Evolutionary conservation across 2,113 vertebrate genomes (phyloP).

Genomic region (Lonchura striata): DNA sequence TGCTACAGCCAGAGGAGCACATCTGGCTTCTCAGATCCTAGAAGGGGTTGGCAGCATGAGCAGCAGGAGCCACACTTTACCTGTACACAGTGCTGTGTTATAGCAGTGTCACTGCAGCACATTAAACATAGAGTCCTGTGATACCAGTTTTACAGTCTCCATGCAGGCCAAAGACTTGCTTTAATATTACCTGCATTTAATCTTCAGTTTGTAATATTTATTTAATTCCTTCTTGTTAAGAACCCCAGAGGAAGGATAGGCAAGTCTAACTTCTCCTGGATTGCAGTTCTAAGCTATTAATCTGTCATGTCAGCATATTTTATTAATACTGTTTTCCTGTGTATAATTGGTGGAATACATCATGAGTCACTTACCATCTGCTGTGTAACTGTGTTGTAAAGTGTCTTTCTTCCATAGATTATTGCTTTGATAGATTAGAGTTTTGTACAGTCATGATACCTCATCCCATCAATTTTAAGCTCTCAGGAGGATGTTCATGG

Average conservation of each 20-base stretch:
- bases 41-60: neutral
- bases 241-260: neutral
- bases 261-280: neutral
- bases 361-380: conserved; percentile 54
- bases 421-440: conserved; percentile 44
- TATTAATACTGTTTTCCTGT: conserved; percentile 27
- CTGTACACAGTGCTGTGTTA: neutral
- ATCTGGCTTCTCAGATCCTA: neutral
- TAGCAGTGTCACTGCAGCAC: neutral
- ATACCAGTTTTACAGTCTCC: neutral
- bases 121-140: neutral
- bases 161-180: neutral
- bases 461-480: neutral
- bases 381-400: neutral
- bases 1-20: neutral
- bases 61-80: neutral
- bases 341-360: neutral
- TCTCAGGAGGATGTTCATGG: neutral
- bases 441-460: neutral
- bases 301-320: conserved; percentile 40
- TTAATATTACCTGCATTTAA: neutral
- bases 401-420: conserved; percentile 10
- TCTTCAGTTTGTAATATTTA: conserved; percentile 1
- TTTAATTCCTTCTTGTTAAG: conserved; percentile 24
- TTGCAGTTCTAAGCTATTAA: neutral